Evolutionary conservation across 1,140 invertebrate genomes (phyloP).

Genomic region (Heliconius melpomene): DNA sequence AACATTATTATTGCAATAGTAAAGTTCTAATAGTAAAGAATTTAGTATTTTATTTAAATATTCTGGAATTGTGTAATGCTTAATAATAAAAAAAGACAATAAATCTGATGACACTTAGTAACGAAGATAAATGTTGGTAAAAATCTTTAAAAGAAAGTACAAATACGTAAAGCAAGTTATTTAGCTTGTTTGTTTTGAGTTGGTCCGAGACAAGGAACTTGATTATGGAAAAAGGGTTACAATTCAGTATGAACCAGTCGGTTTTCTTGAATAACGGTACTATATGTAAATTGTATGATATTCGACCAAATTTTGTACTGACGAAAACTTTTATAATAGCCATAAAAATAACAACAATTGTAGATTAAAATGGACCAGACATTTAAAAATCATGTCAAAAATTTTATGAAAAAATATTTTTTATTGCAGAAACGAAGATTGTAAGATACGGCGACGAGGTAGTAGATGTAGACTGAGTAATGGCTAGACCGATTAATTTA

Average conservation of each 20-base stretch:
- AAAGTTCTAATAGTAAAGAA: too few species aligned
- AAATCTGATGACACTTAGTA: neutral
- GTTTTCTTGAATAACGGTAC: conserved; percentile 69
- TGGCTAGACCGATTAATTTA: conserved; percentile 62
- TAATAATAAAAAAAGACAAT: too few species aligned
- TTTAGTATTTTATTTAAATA: too few species aligned
- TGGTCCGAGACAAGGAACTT: conserved; percentile 61
- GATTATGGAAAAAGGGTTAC: conserved; percentile 67
- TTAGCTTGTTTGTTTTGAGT: conserved; percentile 68
- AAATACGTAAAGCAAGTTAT: conserved; percentile 9
- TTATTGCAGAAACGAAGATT: conserved; percentile 20
- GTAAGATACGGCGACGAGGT: conserved; percentile 31
- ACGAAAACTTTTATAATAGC: conserved; percentile 30
- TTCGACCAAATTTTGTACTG: conserved; percentile 48
- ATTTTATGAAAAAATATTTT: neutral
- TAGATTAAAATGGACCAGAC: neutral
- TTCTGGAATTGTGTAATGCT: too few species aligned
- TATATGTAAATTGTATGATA: conserved; percentile 68
- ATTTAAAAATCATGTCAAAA: neutral
- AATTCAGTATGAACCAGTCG: conserved; percentile 62
- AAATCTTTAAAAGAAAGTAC: conserved; percentile 7
- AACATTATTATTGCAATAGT: neutral
- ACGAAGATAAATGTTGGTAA: neutral
- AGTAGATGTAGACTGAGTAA: conserved; percentile 30
- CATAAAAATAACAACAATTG: neutral